Base-by-base conservation (phyloP, 2,888 invertebrate species). In the Pegoplata infirma region DNA sequence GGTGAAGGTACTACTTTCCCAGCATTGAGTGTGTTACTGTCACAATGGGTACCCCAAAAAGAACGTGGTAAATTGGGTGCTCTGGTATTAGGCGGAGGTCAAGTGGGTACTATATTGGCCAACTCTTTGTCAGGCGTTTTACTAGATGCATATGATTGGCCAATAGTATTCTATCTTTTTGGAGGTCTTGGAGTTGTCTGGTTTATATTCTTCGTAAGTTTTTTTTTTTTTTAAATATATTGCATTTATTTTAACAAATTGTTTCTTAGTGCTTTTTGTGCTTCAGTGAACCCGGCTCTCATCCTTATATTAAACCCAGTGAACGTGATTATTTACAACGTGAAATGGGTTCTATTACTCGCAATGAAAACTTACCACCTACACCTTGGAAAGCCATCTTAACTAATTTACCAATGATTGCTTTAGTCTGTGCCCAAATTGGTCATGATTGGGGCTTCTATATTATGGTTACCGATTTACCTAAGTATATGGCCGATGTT, bases 1-100 rank as follows among this genome's bases (percentile, higher is more conserved):
- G 96, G 96, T 76, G 96, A 97, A 91, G 96, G 96, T 23, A 94
- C 95, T 3, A 95, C 95, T 0, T 96, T 94, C 86, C 96, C 95
- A 1, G 96, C 97, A 0, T 90, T 98, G 82, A 96, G 95, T 86
- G 94, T 94, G 0, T 91, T 96, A 88, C 89, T 96, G 5, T 94
- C 96, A 0, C 92, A 94, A 83, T 96, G 96, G 96, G 94, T 95
- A 0, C 96, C 96, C 0, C 90, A 94, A 0, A 92, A 93, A 1
- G 96, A 96, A 85, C 91, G 96, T 80, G 94, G 95, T 7, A 92
- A 94, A 78, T 92, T 96, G 86, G 95, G 95, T 0, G 93, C 96
- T 0, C 86, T 96, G 40, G 94, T 96, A 0, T 94, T 95, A 83
- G 94, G 96, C 1, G 96, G 95, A 0, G 94, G 94, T 1, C 94